Evolutionary conservation across 2,113 vertebrate species (phyloP).

Genomic region (Coptodon bakossiorum): DNA sequence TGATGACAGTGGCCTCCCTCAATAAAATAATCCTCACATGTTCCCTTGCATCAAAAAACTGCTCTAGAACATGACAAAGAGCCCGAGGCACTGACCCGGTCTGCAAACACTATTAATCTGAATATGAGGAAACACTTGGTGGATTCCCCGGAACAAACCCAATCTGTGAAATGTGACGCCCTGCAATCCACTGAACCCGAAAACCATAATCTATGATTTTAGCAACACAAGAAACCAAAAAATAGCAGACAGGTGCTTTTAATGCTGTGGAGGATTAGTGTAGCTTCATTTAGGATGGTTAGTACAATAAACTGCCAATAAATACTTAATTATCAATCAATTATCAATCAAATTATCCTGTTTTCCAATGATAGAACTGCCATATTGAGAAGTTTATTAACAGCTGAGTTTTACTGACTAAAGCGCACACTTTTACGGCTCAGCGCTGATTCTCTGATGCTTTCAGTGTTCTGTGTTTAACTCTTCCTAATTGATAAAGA

Average conservation of each 20-base stretch:
- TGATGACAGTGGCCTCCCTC: background rate
- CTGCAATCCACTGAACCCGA: background rate
- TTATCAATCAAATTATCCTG: background rate
- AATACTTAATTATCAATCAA: background rate
- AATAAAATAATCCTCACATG: background rate
- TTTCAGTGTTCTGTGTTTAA: background rate
- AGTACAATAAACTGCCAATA: background rate
- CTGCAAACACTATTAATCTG: background rate
- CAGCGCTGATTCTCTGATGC: background rate
- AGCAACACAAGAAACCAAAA: background rate
- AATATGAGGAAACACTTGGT: background rate
- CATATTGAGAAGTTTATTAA: background rate
- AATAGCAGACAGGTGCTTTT: background rate
- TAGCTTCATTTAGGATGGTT: background rate
- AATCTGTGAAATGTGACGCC: background rate
- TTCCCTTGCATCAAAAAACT: background rate
- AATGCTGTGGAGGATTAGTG: background rate
- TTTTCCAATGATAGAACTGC: background rate
- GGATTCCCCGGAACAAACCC: background rate
- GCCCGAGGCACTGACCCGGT: background rate
- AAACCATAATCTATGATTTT: background rate
- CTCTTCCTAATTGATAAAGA: background rate
- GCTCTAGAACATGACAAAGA: background rate
- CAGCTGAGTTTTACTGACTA: background rate
- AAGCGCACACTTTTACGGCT: fast-evolving